A percentile compares a stretch with the other conserved stretches of the same genome.
These are phyloP conservation scores for Poliocrania exsul DNA, from an alignment of 2,797 vertebrate species.

Conservation along the genomic window DNA sequence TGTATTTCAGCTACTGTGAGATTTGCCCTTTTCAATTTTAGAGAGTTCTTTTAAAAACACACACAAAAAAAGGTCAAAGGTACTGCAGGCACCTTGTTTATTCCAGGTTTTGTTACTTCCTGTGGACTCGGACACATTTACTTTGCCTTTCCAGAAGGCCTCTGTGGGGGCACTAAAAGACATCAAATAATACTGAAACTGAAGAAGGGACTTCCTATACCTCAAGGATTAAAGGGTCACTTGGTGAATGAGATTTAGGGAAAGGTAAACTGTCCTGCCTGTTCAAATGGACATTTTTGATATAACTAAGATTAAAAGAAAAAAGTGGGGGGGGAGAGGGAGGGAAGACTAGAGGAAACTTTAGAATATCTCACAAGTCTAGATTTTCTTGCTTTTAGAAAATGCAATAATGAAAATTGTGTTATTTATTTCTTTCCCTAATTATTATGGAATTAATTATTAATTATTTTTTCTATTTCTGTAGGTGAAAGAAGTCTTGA, in stretches of 20 bases:
- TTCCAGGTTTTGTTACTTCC: neutral
- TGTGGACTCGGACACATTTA: neutral
- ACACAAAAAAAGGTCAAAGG: neutral
- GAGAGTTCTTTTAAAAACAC: neutral
- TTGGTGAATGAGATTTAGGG: neutral
- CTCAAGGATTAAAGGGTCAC: neutral
- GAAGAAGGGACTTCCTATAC: neutral
- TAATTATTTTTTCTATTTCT: neutral
- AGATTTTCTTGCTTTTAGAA: neutral
- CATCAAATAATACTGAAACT: neutral
- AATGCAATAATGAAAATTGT: neutral
- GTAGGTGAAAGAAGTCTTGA: neutral
- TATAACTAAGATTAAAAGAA: neutral
- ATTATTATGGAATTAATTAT: neutral
- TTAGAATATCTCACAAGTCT: neutral
- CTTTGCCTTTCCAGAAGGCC: neutral
- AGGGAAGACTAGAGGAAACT: neutral
- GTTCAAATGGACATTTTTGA: neutral
- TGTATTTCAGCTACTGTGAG: neutral
- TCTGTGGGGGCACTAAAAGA: neutral
- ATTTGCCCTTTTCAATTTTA: neutral
- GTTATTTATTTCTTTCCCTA: neutral
- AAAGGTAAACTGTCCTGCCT: neutral
- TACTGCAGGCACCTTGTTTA: neutral
- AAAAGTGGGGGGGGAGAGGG: neutral